Evolutionary conservation across 2,797 vertebrate species (phyloP), one percentile per base, ranked within the genome.

Genomic region (Acanthurus leucopareius): DNA sequence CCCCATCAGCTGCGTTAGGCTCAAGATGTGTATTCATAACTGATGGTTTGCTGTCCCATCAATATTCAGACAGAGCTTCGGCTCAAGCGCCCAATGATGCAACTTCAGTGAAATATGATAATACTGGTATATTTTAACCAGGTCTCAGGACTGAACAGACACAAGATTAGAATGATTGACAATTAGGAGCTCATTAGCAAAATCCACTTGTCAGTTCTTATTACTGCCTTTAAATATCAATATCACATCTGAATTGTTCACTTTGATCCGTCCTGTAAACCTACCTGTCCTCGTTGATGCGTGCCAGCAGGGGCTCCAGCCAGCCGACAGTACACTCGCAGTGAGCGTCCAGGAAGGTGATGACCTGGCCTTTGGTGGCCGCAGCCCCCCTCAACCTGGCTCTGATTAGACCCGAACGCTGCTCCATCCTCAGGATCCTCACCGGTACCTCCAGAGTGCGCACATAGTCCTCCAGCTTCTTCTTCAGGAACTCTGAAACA

Each of bases 341-440:
- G 94, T 99, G 98, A n/a, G 98, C 98, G 0, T 99, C 98, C 61
- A 99, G 93, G 91, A 99, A 99, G 1, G 98, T 99, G 84, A 99
- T 97, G 79, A 99, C 97, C 93, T 97, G 97, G 54, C 97, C 98
- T 69, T 73, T 93, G 4, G 98, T 96, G 57, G 97, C 96, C 0
- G 97, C 97, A 0, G 98, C 98, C 28, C 98, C 98, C 22, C 97
- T 96, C 10, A 99, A 92, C 77, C 98, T 94, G 0, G 98, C 98
- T 4, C 98, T 96, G 85, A 99, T 99, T 70, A 99, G 94, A 60
- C 98, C 98, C 0, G 98, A 98, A 5, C 98, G 91, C 84, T 98
- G 97, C 90, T 97, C 97, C 98, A 99, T 99, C 81, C 98, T 94
- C 77, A 99, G 93, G 85, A 99, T 96, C 76, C 92, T 93, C 5